These are phyloP conservation scores for Anthophora plumipes DNA, from an alignment of 2,888 invertebrate species.

Conservation along the genomic window DNA sequence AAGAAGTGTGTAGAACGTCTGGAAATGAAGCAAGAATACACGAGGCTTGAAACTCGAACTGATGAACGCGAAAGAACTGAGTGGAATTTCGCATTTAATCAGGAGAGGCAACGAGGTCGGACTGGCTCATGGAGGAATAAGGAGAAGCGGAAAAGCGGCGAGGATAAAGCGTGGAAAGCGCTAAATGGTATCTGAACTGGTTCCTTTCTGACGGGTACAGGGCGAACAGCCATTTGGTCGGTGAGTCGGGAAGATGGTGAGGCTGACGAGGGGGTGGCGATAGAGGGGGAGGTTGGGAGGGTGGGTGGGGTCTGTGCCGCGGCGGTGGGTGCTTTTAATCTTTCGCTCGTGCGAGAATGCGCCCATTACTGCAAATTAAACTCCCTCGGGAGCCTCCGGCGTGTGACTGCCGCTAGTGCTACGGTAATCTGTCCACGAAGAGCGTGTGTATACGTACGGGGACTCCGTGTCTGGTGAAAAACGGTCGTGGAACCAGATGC, in stretches of 20 bases:
- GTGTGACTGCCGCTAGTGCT: slow-evolving; percentile 70
- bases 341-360: slow-evolving; percentile 77
- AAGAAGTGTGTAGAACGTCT: slow-evolving; percentile 9
- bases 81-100: slow-evolving; percentile 81
- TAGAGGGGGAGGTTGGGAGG: no score
- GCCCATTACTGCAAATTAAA: slow-evolving; percentile 79
- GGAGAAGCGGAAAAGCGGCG: slow-evolving; percentile 49
- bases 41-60: slow-evolving; percentile 55
- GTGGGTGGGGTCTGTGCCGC: slow-evolving; percentile 36
- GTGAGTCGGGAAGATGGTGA: slow-evolving; percentile 69
- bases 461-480: slow-evolving; percentile 64
- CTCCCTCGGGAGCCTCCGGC: slow-evolving; percentile 70
- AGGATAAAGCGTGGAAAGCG: slow-evolving; percentile 72
- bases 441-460: slow-evolving; percentile 48
- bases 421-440: slow-evolving; percentile 72
- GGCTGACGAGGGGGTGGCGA: slow-evolving; percentile 47
- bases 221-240: slow-evolving; percentile 72
- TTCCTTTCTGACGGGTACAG: slow-evolving; percentile 69
- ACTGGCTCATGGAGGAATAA: slow-evolving; percentile 40
- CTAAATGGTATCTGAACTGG: slow-evolving; percentile 75
- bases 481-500: slow-evolving; percentile 69
- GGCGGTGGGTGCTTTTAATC: slow-evolving; percentile 74
- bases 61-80: slow-evolving; percentile 73
- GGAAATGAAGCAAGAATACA: slow-evolving; percentile 38
- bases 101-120: slow-evolving; percentile 73